These are phyloP conservation scores for Ctena decussata DNA, from an alignment of 2,888 invertebrate species.

Conservation along the genomic window DNA sequence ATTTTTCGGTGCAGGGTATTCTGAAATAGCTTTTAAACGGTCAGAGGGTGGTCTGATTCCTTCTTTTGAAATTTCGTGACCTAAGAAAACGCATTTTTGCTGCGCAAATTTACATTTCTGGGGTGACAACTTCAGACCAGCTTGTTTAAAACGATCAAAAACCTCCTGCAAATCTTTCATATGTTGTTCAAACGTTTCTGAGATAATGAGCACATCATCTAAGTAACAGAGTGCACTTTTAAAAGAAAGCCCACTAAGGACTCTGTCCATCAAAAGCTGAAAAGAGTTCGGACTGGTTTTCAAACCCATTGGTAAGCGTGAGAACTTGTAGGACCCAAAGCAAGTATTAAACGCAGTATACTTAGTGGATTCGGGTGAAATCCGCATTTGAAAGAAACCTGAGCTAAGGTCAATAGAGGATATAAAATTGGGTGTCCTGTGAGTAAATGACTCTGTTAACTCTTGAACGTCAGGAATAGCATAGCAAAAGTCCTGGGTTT, in stretches of 20 bases:
- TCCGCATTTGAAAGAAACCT: constrained; percentile 19
- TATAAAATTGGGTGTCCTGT: constrained; percentile 24
- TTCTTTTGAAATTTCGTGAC: constrained; percentile 37
- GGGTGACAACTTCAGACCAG: constrained; percentile 37
- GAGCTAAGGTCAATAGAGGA: constrained; percentile 9
- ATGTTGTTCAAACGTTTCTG: constrained; percentile 26
- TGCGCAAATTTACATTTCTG: constrained; percentile 41
- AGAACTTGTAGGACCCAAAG: constrained; percentile 47
- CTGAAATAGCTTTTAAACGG: background rate
- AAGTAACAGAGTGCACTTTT: constrained; percentile 45
- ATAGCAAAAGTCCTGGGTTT: constrained; percentile 15
- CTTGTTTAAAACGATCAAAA: background rate
- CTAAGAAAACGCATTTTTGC: constrained; percentile 25
- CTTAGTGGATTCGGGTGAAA: background rate
- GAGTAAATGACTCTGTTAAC: constrained; percentile 31
- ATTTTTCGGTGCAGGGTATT: constrained; percentile 22
- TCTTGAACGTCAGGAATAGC: constrained; percentile 25
- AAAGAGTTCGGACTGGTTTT: constrained; percentile 38
- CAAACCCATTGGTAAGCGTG: background rate
- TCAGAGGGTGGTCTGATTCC: constrained; percentile 22
- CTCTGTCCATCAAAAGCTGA: constrained; percentile 51
- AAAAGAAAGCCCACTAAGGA: constrained; percentile 49
- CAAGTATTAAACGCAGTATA: constrained; percentile 45
- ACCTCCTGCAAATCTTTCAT: constrained; percentile 17
- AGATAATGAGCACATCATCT: constrained; percentile 46